These are phyloP conservation scores for Conus ventricosus DNA, from an alignment of 1,140 invertebrate species.

Conservation along the genomic window DNA sequence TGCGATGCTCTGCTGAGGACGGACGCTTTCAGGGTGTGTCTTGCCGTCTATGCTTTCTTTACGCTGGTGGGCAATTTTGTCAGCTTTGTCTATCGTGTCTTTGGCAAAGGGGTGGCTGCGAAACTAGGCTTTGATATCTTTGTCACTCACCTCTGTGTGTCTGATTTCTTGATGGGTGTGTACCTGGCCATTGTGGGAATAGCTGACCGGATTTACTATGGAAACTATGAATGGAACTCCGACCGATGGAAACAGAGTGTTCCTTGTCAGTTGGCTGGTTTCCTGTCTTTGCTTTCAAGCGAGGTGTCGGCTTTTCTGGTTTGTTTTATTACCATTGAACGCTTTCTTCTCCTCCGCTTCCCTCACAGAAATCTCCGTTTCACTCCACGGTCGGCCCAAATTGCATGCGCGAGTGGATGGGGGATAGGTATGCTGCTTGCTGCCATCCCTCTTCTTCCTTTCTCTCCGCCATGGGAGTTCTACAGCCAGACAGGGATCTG, in stretches of 20 bases:
- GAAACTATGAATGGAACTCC: slow-evolving; percentile 54
- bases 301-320: slow-evolving; percentile 61
- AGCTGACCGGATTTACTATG: slow-evolving; percentile 53
- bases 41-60: slow-evolving; percentile 45
- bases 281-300: slow-evolving; percentile 57
- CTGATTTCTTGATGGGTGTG: too few relatives aligned
- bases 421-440: background rate
- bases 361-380: slow-evolving; percentile 49
- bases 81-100: slow-evolving; percentile 41
- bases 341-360: slow-evolving; percentile 57
- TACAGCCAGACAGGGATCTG: too few relatives aligned
- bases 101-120: slow-evolving; percentile 14
- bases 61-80: slow-evolving; percentile 49
- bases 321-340: slow-evolving; percentile 51
- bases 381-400: slow-evolving; percentile 24
- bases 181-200: too few relatives aligned
- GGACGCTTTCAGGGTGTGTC: slow-evolving; percentile 31
- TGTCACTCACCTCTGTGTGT: too few relatives aligned
- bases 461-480: too few relatives aligned
- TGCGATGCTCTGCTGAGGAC: slow-evolving; percentile 46
- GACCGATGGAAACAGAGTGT: slow-evolving; percentile 53
- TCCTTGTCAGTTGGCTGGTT: slow-evolving; percentile 55
- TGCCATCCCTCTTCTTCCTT: too few relatives aligned
- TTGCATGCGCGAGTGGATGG: slow-evolving; percentile 27
- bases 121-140: slow-evolving; percentile 46